Conservation (phyloP, 2,797 vertebrate species). For the Acipenser ruthenus region DNA sequence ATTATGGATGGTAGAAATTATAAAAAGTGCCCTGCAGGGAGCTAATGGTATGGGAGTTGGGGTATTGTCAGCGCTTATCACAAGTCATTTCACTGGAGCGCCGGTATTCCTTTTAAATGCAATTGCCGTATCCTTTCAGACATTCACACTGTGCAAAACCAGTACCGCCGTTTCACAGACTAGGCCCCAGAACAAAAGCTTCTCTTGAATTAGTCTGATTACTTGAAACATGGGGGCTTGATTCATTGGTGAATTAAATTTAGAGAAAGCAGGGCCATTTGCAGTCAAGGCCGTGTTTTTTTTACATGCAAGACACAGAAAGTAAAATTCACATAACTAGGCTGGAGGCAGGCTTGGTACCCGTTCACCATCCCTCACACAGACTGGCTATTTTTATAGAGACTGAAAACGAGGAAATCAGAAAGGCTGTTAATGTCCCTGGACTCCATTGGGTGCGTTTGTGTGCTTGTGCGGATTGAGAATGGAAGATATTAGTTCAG, state of each 20-base stretch:
- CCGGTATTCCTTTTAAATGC: constrained; percentile 25
- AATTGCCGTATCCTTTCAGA: constrained; percentile 20
- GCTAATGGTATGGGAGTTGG: constrained; percentile 45
- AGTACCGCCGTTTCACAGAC: constrained; percentile 4
- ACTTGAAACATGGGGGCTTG: constrained; percentile 11
- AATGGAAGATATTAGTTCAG: too few species aligned
- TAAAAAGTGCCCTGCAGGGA: constrained; percentile 58
- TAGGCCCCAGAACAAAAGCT: constrained; percentile 9
- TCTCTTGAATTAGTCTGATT: constrained; percentile 2
- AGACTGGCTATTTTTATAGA: too few species aligned
- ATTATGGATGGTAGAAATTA: constrained; percentile 68
- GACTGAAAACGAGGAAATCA: too few species aligned
- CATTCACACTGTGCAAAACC: constrained; percentile 1
- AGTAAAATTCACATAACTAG: neutral
- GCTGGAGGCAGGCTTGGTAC: too few species aligned
- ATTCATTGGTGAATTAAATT: neutral
- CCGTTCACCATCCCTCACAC: too few species aligned
- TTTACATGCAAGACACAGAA: neutral
- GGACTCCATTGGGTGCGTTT: too few species aligned
- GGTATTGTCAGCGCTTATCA: constrained; percentile 55
- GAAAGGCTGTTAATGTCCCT: too few species aligned
- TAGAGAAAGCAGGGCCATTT: neutral
- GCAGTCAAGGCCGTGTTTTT: neutral
- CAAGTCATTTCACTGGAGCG: constrained; percentile 32
- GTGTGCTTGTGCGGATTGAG: too few species aligned